Evolutionary conservation across 2,888 invertebrate genomes (phyloP), one percentile per base, ranked within the genome.

Genomic region (Eupsilia transversa): DNA sequence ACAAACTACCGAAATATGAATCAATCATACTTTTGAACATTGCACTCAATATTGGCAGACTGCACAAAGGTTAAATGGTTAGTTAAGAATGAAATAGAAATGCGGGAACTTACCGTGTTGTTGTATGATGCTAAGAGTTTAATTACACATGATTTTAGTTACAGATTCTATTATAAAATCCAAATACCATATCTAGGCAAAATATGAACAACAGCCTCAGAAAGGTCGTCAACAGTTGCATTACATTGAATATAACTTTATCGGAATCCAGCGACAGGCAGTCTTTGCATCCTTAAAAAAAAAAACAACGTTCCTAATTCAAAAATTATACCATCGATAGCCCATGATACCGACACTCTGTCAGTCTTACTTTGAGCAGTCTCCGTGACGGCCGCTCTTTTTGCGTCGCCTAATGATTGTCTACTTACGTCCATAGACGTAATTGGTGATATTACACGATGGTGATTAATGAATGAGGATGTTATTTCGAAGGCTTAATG

Each of bases 401-500:
- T 84, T 79, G 59, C 79, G 52, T 67, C 70, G 52, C 68, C 73
- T 73, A 77, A 83, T n/a, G n/a, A 85, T 83, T 84, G 71, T 60
- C 73, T 87, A 77, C 84, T 87, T 86, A 77, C 72, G 63, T 65
- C 61, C 57, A 77, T 82, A 61, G 67, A 20, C 65, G 66, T 87
- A 87, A 87, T 87, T 87, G 82, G 71, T 49, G 68, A 75, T 81
- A 84, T 87, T 81, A 79, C 77, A 79, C 76, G 66, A 64, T 70
- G 68, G 75, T 75, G 72, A 83, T 85, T 81, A 86, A 85, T 85
- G 82, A 83, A 77, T 78, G 65, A 57, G 59, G 75, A 72, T 72
- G 35, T 73, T 74, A 73, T 56, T 72, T 67, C 74, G 59, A 69
- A 71, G 74, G 49, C 70, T 75, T 77, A 69, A 80, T 74, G 77